Evolutionary conservation across 2,113 vertebrate genomes (phyloP).

Genomic region (Agelaius tricolor): DNA sequence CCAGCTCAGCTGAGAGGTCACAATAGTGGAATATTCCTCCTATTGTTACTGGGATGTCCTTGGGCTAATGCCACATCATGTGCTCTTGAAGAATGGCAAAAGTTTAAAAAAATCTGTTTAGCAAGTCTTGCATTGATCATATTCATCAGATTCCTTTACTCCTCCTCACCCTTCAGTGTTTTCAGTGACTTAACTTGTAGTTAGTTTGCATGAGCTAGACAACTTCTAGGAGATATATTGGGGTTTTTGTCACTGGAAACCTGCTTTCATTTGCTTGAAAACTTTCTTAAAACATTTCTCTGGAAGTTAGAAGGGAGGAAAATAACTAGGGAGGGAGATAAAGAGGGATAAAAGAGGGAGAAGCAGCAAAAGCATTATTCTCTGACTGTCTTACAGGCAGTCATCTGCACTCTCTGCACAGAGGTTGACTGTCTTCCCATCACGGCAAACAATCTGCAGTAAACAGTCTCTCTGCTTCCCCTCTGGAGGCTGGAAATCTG

Average conservation of each 20-base stretch:
- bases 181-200: not conserved
- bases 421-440: slow-evolving; percentile 89
- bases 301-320: not conserved
- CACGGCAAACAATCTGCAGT: slow-evolving; percentile 91
- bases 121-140: not conserved
- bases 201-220: not conserved
- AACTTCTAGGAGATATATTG: not conserved
- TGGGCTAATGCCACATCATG: not conserved
- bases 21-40: not conserved
- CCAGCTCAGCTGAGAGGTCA: not conserved
- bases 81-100: not conserved
- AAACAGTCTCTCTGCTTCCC: slow-evolving; percentile 87
- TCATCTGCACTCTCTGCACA: slow-evolving; percentile 93
- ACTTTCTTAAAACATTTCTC: not conserved
- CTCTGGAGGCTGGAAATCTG: slow-evolving; percentile 90
- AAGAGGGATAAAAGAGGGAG: not conserved
- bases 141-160: not conserved
- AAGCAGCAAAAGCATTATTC: not conserved
- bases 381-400: slow-evolving; percentile 84
- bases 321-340: not conserved
- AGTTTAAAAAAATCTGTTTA: not conserved
- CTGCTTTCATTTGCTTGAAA: not conserved
- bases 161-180: not conserved
- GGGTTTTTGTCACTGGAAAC: not conserved
- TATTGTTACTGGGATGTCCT: not conserved